Evolutionary conservation across 2,888 invertebrate genomes (phyloP).

Genomic region (Polymixis lichenea): DNA sequence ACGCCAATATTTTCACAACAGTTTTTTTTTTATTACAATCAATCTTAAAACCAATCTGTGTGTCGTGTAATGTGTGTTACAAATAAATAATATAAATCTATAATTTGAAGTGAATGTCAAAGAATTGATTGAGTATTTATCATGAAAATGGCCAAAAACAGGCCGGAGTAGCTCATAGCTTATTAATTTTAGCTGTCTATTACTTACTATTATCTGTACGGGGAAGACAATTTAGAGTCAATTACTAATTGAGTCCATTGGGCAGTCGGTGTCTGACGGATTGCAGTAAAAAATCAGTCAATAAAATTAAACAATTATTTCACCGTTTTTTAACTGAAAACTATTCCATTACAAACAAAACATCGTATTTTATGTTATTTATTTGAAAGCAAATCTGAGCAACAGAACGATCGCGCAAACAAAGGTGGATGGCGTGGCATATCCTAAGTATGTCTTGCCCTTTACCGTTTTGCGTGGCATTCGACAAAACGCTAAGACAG

Average conservation of each 20-base stretch:
- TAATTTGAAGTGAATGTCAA: background rate
- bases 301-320: background rate
- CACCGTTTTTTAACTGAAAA: background rate
- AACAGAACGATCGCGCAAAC: background rate
- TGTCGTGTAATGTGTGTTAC: background rate
- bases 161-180: too few species aligned
- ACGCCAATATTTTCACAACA: constrained; percentile 20
- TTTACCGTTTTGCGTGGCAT: constrained; percentile 63
- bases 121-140: constrained; percentile 2
- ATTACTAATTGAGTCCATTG: too few species aligned
- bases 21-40: constrained; percentile 38
- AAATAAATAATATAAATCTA: constrained; percentile 7
- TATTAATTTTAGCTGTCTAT: background rate
- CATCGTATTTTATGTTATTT: background rate
- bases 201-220: background rate
- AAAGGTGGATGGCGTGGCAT: constrained; percentile 19
- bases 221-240: background rate
- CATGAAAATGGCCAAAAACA: too few species aligned
- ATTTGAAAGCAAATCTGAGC: background rate
- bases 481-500: constrained; percentile 64
- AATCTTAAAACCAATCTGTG: constrained; percentile 39
- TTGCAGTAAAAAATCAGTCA: too few species aligned
- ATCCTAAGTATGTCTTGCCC: constrained; percentile 39
- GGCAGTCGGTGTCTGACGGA: too few species aligned
- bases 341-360: background rate